Percentiles rank a stretch among this genome's conserved stretches.
These are phyloP conservation scores for Aethes cnicana DNA, from an alignment of 2,888 invertebrate species.

Conservation along the genomic window DNA sequence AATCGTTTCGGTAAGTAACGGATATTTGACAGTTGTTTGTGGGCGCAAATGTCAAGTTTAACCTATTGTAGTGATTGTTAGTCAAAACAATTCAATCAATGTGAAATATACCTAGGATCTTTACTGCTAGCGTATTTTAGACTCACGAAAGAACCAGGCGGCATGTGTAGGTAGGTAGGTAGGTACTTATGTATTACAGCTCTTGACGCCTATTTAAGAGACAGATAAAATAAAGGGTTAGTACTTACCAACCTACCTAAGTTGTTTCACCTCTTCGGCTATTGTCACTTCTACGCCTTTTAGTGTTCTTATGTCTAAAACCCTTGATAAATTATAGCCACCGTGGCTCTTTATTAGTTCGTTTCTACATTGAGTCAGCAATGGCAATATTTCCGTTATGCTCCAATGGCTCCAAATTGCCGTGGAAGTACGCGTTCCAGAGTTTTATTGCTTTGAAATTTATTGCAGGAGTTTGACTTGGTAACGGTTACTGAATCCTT, in stretches of 20 bases:
- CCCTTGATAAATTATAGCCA: not conserved
- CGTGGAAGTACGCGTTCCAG: not conserved
- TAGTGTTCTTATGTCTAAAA: not conserved
- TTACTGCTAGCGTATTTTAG: too few species aligned
- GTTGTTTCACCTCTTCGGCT: too few species aligned
- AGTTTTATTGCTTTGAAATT: constrained; percentile 22
- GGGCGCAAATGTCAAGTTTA: too few species aligned
- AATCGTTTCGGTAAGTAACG: too few species aligned
- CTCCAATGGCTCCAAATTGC: constrained; percentile 9
- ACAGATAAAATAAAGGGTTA: not conserved
- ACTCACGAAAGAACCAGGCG: too few species aligned
- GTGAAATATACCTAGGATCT: too few species aligned
- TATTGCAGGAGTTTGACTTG: constrained; percentile 9
- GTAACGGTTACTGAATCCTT: not conserved
- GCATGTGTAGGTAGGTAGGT: too few species aligned
- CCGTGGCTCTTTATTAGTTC: constrained; percentile 11
- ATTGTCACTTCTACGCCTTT: not conserved
- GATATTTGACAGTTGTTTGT: too few species aligned
- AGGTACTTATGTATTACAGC: too few species aligned
- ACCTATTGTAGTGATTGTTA: too few species aligned
- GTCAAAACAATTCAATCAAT: too few species aligned
- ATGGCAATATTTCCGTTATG: constrained; percentile 11
- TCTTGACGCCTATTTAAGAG: too few species aligned
- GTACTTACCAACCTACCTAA: not conserved
- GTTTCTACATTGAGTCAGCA: constrained; percentile 12